Conservation (phyloP, 2,888 invertebrate species). For the Agrochola litura region DNA sequence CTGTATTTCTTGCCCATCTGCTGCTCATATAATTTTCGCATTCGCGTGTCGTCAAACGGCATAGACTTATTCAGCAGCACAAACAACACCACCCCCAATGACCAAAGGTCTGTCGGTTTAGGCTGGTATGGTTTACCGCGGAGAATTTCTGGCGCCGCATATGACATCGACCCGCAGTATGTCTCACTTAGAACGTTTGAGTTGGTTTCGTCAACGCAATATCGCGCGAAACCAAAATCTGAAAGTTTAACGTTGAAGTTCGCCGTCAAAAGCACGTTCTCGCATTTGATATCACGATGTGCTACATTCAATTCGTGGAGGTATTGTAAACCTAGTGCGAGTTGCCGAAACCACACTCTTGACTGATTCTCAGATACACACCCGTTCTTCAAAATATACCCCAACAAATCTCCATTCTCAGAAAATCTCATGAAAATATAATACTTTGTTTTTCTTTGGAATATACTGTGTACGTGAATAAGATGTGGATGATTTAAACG, state of each 20-base stretch:
- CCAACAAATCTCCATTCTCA: conserved; percentile 95
- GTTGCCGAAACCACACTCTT: conserved; percentile 93
- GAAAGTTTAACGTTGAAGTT: conserved; percentile 95
- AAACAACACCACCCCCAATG: conserved; percentile 94
- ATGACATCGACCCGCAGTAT: conserved; percentile 96
- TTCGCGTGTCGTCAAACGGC: conserved; percentile 95
- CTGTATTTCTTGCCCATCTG: conserved; percentile 92
- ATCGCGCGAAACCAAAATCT: conserved; percentile 95
- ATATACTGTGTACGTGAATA: conserved; percentile 94
- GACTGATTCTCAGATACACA: conserved; percentile 93
- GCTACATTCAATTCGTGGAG: conserved; percentile 93
- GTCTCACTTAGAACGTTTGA: conserved; percentile 92
- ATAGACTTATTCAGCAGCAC: conserved; percentile 96
- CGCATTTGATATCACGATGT: conserved; percentile 96
- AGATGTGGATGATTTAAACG: conserved; percentile 95
- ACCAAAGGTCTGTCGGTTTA: conserved; percentile 95
- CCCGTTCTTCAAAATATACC: conserved; percentile 93
- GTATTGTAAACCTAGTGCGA: conserved; percentile 93
- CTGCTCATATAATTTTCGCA: conserved; percentile 92
- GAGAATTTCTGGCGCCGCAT: conserved; percentile 96
- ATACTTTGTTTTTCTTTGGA: conserved; percentile 93
- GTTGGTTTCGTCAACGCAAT: conserved; percentile 81
- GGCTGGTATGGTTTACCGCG: conserved; percentile 93
- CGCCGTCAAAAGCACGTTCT: conserved; percentile 93
- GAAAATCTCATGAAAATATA: conserved; percentile 95